Percentiles rank a stretch among this genome's conserved stretches.
Evolutionary conservation across 2,888 invertebrate genomes (phyloP).

Genomic region (Dascillus cervinus): DNA sequence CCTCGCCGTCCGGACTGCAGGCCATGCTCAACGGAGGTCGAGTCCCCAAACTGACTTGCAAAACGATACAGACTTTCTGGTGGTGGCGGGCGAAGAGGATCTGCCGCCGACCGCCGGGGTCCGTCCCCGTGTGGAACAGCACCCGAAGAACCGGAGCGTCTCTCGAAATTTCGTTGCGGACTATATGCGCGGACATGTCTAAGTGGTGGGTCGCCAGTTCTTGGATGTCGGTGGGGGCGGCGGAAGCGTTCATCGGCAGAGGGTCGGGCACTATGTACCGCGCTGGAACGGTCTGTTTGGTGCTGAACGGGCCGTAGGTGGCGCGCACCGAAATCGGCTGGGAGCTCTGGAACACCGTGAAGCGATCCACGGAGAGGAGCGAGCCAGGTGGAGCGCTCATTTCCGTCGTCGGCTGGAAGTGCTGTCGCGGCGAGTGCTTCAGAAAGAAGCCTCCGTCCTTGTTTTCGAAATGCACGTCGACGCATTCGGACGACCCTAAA

Average conservation of each 20-base stretch:
- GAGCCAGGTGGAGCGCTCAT: conserved; percentile 52
- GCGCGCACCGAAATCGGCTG: conserved; percentile 87
- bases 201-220: conserved; percentile 65
- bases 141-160: conserved; percentile 89
- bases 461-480: conserved; percentile 88
- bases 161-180: conserved; percentile 76
- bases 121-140: conserved; percentile 84
- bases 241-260: conserved; percentile 42
- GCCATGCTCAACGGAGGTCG: conserved; percentile 69
- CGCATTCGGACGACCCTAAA: conserved; percentile 61
- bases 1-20: conserved; percentile 89
- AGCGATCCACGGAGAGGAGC: conserved; percentile 75
- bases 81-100: conserved; percentile 51
- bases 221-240: conserved; percentile 47
- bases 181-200: conserved; percentile 90
- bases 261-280: conserved; percentile 82
- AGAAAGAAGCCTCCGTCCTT: conserved; percentile 87
- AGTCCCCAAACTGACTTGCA: conserved; percentile 61
- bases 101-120: conserved; percentile 71
- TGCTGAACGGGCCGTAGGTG: conserved; percentile 90
- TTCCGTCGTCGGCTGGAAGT: conserved; percentile 45
- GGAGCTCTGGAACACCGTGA: conserved; percentile 86
- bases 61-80: conserved; percentile 67
- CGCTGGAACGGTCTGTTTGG: conserved; percentile 89
- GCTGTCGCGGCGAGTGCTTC: conserved; percentile 72